Evolutionary conservation across 64 coral and sea anemone species (phyloP).

Genomic region (Montipora capricornis): DNA sequence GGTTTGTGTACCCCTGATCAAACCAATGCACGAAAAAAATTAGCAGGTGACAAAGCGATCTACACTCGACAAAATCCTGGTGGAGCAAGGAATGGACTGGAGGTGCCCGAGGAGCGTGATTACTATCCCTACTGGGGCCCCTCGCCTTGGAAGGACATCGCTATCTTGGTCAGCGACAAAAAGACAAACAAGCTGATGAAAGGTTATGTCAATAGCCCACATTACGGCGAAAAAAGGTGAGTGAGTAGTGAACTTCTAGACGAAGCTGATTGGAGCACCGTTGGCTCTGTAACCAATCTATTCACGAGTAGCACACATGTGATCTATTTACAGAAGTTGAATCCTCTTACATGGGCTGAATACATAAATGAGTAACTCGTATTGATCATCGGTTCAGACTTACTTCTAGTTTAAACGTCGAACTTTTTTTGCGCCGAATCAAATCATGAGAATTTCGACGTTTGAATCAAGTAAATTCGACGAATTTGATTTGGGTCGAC

Average conservation of each 20-base stretch:
- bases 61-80: conserved; percentile 74
- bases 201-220: background rate
- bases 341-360: too few species aligned
- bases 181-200: conserved; percentile 5
- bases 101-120: conserved; percentile 78
- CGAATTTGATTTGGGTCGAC: too few species aligned
- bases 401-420: too few species aligned
- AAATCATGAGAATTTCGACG: too few species aligned
- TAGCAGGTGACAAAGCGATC: conserved; percentile 46
- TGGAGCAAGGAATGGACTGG: conserved; percentile 65
- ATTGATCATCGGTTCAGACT: too few species aligned
- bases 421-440: too few species aligned
- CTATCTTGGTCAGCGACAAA: conserved; percentile 17
- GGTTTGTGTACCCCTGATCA: conserved; percentile 46
- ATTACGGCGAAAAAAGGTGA: conserved; percentile 17
- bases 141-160: conserved; percentile 74
- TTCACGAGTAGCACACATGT: background rate
- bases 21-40: background rate
- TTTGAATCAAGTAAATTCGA: too few species aligned
- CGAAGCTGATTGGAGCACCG: too few species aligned
- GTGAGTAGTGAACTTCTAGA: background rate
- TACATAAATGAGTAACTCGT: too few species aligned
- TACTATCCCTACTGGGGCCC: conserved; percentile 85
- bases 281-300: too few species aligned
- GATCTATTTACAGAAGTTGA: too few species aligned